phyloP scores from a whole-genome alignment of 2,888 invertebrate species.

The Drosophila planitibia region DNA sequence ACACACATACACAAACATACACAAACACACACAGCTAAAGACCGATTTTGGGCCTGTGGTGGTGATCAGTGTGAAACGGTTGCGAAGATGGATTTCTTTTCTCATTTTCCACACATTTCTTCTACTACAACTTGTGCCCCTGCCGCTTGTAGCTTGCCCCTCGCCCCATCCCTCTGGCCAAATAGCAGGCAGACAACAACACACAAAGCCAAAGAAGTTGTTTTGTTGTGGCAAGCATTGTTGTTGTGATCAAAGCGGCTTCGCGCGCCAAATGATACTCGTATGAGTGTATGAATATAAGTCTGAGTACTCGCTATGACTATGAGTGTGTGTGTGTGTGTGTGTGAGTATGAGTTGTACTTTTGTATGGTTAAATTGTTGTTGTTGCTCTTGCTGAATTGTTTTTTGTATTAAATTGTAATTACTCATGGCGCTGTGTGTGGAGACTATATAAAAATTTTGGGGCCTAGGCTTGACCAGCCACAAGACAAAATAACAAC shows the following conservation, averaged over 20 bases:
- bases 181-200: conserved; percentile 23
- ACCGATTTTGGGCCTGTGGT: conserved; percentile 43
- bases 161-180: conserved; percentile 6
- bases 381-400: conserved; percentile 54
- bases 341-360: conserved; percentile 73
- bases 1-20: neutral
- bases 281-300: conserved; percentile 30
- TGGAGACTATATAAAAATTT: conserved; percentile 19
- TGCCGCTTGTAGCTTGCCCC: neutral
- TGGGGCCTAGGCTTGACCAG: conserved; percentile 49
- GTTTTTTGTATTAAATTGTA: conserved; percentile 77
- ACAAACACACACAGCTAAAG: neutral
- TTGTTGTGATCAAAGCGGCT: conserved; percentile 84
- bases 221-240: conserved; percentile 85
- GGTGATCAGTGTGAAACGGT: conserved; percentile 68
- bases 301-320: conserved; percentile 15
- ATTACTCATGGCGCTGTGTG: conserved; percentile 80
- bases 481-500: conserved; percentile 21
- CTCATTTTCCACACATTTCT: conserved; percentile 60
- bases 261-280: conserved; percentile 77
- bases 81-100: conserved; percentile 82
- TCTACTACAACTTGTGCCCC: conserved; percentile 9
- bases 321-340: conserved; percentile 8
- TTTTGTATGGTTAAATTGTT: conserved; percentile 55
- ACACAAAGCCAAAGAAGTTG: conserved; percentile 79